These are phyloP conservation scores for Leucophenga montana DNA, from an alignment of 2,888 invertebrate species.

Conservation along the genomic window DNA sequence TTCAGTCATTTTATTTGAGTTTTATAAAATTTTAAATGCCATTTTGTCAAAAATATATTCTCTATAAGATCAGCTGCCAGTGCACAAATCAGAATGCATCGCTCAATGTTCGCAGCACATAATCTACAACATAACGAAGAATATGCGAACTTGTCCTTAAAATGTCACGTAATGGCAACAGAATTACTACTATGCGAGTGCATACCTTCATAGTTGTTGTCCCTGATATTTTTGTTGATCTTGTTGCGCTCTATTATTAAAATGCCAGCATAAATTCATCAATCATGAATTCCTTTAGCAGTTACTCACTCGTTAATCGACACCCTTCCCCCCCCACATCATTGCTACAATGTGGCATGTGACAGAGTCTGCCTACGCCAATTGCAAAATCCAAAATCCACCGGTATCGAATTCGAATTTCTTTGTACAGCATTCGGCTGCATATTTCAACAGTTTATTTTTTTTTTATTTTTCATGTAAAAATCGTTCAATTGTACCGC, in stretches of 20 bases:
- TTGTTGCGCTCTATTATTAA: slow-evolving; percentile 50
- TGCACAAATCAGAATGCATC: slow-evolving; percentile 35
- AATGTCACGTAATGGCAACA: slow-evolving; percentile 57
- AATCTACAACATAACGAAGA: slow-evolving; percentile 25
- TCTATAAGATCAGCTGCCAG: no score
- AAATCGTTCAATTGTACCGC: no score
- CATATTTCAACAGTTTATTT: no score
- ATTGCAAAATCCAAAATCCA: no score
- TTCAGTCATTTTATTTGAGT: no score
- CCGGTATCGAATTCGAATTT: no score
- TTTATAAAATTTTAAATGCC: no score
- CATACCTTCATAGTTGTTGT: no score
- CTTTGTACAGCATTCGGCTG: no score
- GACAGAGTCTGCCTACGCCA: no score
- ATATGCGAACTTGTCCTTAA: slow-evolving; percentile 64
- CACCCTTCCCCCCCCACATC: slow-evolving; percentile 54
- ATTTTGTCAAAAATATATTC: no score
- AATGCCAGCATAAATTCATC: slow-evolving; percentile 54
- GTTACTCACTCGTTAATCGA: slow-evolving; percentile 38
- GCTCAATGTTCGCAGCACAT: slow-evolving; percentile 48
- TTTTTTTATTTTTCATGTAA: no score
- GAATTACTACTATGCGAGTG: slow-evolving; percentile 47
- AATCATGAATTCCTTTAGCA: slow-evolving; percentile 64
- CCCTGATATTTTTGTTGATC: slow-evolving; percentile 19
- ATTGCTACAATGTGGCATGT: neutral